phyloP scores from a whole-genome alignment of 2,888 invertebrate species.

The Cynaeus angustus region DNA sequence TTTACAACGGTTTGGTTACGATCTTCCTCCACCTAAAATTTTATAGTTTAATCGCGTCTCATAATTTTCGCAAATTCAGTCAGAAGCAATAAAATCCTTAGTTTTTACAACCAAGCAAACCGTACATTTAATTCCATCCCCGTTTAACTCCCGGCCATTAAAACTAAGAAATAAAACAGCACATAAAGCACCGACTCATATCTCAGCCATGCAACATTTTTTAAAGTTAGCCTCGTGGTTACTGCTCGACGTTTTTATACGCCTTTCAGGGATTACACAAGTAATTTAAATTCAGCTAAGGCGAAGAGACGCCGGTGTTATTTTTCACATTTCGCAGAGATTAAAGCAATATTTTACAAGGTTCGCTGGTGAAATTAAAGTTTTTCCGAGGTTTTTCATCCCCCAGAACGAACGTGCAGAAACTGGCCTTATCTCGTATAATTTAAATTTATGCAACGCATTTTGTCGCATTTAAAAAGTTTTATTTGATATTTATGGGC shows the following conservation, averaged over 20 bases:
- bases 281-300: slow-evolving; percentile 72
- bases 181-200: slow-evolving; percentile 21
- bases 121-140: slow-evolving; percentile 41
- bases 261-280: slow-evolving; percentile 68
- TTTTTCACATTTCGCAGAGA: slow-evolving; percentile 70
- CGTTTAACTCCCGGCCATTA: slow-evolving; percentile 9
- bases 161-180: slow-evolving; percentile 47
- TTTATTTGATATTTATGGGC: slow-evolving; percentile 64
- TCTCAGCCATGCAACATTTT: slow-evolving; percentile 30
- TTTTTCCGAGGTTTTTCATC: slow-evolving; percentile 66
- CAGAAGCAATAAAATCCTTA: slow-evolving; percentile 41
- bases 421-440: slow-evolving; percentile 69
- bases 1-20: not conserved
- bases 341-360: slow-evolving; percentile 72
- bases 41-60: slow-evolving; percentile 37
- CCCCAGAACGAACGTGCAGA: slow-evolving; percentile 66
- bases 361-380: slow-evolving; percentile 69
- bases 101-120: slow-evolving; percentile 23
- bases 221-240: slow-evolving; percentile 25
- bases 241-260: slow-evolving; percentile 62
- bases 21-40: not conserved
- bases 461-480: slow-evolving; percentile 67
- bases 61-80: slow-evolving; percentile 20
- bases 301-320: slow-evolving; percentile 68
- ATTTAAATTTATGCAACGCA: slow-evolving; percentile 68